These are phyloP conservation scores for Catostylus mosaicus DNA, from an alignment of 30 jellyfish, hydroid and myxozoan species.

Conservation along the genomic window DNA sequence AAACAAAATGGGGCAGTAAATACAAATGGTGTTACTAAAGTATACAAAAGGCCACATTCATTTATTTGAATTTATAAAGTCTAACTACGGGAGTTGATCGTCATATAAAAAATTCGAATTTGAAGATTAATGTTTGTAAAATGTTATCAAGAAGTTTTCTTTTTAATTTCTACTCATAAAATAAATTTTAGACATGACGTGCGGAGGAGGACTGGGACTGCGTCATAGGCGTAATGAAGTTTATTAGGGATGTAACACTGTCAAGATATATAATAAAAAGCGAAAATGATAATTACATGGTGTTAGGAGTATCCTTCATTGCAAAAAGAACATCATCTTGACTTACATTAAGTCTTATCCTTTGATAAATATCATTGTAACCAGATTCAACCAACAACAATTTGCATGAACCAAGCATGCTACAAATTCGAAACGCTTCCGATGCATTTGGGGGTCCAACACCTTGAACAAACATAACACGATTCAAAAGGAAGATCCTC, in stretches of 20 bases:
- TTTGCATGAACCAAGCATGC: constrained; percentile 75
- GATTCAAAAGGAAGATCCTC: not conserved
- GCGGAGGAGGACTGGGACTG: too few relatives aligned
- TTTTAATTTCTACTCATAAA: too few relatives aligned
- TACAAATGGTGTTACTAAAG: constrained; percentile 20
- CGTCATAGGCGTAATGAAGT: too few relatives aligned
- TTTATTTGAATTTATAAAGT: constrained; percentile 10
- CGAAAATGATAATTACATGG: not conserved
- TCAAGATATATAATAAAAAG: not conserved
- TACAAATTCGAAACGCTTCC: constrained; percentile 77
- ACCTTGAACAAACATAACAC: constrained; percentile 14
- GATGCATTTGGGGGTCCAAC: constrained; percentile 75
- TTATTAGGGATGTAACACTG: too few relatives aligned
- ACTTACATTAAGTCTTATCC: constrained; percentile 80
- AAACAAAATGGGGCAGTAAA: constrained; percentile 15
- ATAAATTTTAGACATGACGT: too few relatives aligned
- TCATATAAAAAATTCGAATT: not conserved
- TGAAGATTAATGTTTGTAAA: not conserved
- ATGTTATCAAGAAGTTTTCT: not conserved
- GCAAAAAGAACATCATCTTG: constrained; percentile 95
- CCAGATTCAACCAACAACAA: constrained; percentile 82
- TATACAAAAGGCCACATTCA: constrained; percentile 51
- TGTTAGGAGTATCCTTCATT: constrained; percentile 43
- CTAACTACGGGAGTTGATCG: not conserved
- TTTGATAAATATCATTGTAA: constrained; percentile 73